Percentiles rank a stretch among this genome's conserved stretches.
Evolutionary conservation across 2,888 invertebrate species (phyloP).

Genomic region (Dolichomitus sp.): DNA sequence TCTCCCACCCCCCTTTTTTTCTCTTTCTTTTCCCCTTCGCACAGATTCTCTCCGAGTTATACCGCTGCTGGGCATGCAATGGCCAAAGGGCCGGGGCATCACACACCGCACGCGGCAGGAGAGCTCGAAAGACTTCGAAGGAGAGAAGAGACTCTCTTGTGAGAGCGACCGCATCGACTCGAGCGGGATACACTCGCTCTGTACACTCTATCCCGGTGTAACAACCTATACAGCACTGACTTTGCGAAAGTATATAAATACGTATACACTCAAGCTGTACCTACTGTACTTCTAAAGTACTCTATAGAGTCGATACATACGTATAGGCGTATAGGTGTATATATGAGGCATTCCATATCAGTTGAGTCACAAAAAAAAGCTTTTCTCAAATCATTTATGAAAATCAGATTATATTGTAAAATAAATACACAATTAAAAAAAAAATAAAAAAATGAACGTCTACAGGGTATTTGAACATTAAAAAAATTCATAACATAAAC

Average conservation of each 20-base stretch:
- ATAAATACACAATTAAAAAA: not conserved
- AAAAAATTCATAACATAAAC: no score
- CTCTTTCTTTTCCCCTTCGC: not conserved
- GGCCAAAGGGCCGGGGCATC: slow-evolving; percentile 35
- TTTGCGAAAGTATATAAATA: slow-evolving; percentile 42
- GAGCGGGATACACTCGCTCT: slow-evolving; percentile 75
- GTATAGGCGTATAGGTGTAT: not conserved
- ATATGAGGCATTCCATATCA: no score
- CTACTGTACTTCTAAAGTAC: slow-evolving; percentile 46
- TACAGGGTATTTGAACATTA: no score
- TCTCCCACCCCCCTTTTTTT: no score
- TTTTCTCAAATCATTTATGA: no score
- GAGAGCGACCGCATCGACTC: slow-evolving; percentile 77
- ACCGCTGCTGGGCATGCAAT: slow-evolving; percentile 29
- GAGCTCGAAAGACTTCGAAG: slow-evolving; percentile 4
- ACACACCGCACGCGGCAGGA: slow-evolving; percentile 1
- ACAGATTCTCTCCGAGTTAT: not conserved
- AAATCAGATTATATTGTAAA: no score
- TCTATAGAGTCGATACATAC: slow-evolving; percentile 10
- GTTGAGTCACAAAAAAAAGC: no score
- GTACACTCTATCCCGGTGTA: slow-evolving; percentile 69
- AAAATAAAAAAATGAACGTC: no score
- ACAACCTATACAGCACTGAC: slow-evolving; percentile 24
- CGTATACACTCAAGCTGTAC: slow-evolving; percentile 15
- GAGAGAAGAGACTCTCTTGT: not conserved